Base-by-base conservation (phyloP, 2,113 vertebrate genomes). In the Capra hircus region DNA sequence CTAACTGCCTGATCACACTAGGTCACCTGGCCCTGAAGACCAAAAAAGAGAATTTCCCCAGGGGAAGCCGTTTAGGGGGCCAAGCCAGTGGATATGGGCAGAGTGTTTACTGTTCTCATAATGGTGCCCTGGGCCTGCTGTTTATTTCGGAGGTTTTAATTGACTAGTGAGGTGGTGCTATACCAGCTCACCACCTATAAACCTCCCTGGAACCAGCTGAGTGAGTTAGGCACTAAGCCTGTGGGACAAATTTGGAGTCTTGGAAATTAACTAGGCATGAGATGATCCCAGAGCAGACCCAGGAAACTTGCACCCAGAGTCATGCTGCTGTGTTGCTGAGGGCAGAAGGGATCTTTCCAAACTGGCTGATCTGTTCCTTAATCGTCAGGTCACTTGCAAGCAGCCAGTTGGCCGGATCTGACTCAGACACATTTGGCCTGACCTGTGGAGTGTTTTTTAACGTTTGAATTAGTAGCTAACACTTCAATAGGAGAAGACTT, bases 401-500 rank as follows among this genome's bases (percentile, higher is more conserved):
- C 23, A 80, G 50, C 45, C 12, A 28, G 17, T 60, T 92, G 89
- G 45, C 77, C 50, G 28, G 43, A 12, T 55, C 4, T 93, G 71
- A 89, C 53, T 85, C 52, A 80, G 86, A 86, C 53, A 77, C 43
- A 45, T 77, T 90, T 89, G 88, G 48, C 28, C 45, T 87, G 50
- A 60, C 27, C 90, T 64, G 28, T 17, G 10, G 43, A 55, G 33
- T 59, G 11, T 15, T 8, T 59, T 45, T 77, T 27, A 12, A 78
- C 11, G 60, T 81, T 78, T 95, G 80, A 86, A 80, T 62, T 94
- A 57, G 82, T 81, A 96, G 71, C 50, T 81, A 93, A 78, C 14
- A 52, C 78, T 95, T 71, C n/a, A 85, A 78, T 84, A 33, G 27
- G 33, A 59, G 86, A 59, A 95, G 81, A 95, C 60, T 83, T 97